phyloP scores from a whole-genome alignment of 2,113 vertebrate species.

The Piaya cayana region DNA sequence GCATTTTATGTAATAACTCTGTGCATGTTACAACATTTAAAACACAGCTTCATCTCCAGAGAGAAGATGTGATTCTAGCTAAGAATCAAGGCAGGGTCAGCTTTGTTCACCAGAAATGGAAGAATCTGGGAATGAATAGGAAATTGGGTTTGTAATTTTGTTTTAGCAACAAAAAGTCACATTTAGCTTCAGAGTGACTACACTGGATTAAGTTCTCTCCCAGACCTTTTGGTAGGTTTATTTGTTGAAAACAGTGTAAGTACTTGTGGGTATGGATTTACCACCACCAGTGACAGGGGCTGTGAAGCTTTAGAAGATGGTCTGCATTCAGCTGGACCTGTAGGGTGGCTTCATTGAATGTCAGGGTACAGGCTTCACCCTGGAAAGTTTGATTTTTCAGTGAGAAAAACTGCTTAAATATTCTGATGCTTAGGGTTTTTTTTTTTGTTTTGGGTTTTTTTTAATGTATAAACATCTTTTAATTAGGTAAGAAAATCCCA shows the following conservation, averaged over 20 bases:
- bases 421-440: neutral
- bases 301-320: neutral
- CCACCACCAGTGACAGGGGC: neutral
- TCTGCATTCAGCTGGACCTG: neutral
- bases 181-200: neutral
- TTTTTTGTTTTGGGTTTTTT: neutral
- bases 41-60: neutral
- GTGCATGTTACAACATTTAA: neutral
- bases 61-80: neutral
- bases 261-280: rapidly evolving
- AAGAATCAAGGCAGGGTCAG: neutral
- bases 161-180: neutral
- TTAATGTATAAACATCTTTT: neutral
- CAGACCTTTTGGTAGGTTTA: neutral
- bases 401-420: neutral
- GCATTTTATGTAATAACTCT: neutral
- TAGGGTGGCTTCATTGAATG: neutral
- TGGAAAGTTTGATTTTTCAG: neutral
- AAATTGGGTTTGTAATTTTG: neutral
- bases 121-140: neutral
- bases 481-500: neutral
- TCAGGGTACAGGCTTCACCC: neutral
- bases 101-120: neutral
- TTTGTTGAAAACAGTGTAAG: neutral
- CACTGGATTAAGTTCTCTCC: neutral